These are phyloP conservation scores for Desmodus rotundus DNA, from an alignment of 2,113 vertebrate species.

Conservation along the genomic window DNA sequence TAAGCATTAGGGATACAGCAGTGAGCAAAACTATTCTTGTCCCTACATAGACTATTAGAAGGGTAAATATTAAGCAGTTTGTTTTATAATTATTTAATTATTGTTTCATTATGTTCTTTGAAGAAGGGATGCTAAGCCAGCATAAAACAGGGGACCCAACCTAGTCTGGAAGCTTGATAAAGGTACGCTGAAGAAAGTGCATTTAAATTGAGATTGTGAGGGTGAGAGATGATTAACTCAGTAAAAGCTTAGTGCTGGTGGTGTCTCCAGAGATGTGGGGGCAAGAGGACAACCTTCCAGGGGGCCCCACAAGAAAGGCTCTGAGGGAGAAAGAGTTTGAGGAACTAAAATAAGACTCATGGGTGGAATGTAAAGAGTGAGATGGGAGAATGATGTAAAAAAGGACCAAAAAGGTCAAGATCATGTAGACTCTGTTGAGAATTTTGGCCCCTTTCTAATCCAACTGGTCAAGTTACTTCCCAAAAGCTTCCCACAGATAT, in stretches of 20 bases:
- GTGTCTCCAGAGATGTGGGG: neutral
- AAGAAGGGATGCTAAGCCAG: neutral
- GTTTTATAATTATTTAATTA: neutral
- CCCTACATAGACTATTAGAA: neutral
- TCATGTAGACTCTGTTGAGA: neutral
- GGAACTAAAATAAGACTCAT: neutral
- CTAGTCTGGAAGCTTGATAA: neutral
- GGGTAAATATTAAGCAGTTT: neutral
- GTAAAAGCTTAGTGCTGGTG: neutral
- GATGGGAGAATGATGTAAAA: neutral
- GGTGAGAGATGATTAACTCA: neutral
- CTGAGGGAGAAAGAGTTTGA: neutral
- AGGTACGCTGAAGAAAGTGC: neutral
- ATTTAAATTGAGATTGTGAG: neutral
- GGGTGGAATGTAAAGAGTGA: neutral
- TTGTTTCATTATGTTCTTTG: neutral
- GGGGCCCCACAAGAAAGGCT: neutral
- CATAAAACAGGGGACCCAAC: neutral
- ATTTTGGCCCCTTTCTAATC: neutral
- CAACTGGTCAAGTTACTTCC: neutral
- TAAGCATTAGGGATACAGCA: neutral
- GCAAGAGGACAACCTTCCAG: neutral
- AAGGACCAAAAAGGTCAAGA: neutral
- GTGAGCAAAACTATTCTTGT: neutral
- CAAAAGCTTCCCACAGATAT: neutral